Evolutionary conservation across 1,140 invertebrate species (phyloP).

Genomic region (Microplitis demolitor): DNA sequence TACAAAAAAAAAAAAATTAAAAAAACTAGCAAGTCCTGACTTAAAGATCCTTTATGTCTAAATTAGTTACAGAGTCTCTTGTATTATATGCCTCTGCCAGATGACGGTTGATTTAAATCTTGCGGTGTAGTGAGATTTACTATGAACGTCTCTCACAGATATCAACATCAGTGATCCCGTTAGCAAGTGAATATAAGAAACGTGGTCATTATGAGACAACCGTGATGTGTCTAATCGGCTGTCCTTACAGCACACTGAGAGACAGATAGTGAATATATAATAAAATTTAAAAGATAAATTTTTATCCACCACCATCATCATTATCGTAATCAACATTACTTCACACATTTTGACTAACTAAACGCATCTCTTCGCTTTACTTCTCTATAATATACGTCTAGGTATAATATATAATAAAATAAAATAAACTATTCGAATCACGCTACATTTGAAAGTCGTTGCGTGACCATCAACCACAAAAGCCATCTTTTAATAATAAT

Average conservation of each 20-base stretch:
- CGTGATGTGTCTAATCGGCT: slow-evolving; percentile 11
- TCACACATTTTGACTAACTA: too few relatives aligned
- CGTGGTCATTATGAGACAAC: slow-evolving; percentile 3
- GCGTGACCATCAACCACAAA: slow-evolving; percentile 11
- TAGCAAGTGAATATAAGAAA: slow-evolving; percentile 13
- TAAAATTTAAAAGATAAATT: too few relatives aligned
- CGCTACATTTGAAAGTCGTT: slow-evolving; percentile 23
- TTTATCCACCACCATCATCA: too few relatives aligned
- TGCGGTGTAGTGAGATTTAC: background rate
- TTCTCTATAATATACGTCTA: background rate
- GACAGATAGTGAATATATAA: background rate
- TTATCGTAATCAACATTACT: too few relatives aligned
- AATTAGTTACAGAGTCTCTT: slow-evolving; percentile 12
- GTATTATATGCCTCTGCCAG: slow-evolving; percentile 4
- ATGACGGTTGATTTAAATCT: slow-evolving; percentile 17
- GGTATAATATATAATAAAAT: background rate
- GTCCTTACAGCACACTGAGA: background rate
- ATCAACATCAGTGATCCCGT: slow-evolving; percentile 5
- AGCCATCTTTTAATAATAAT: slow-evolving; percentile 13
- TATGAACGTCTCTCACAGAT: background rate
- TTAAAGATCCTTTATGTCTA: background rate
- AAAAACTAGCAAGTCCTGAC: background rate
- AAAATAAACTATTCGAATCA: background rate
- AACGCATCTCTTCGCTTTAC: too few relatives aligned
- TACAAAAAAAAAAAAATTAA: background rate